Evolutionary conservation across 2,113 vertebrate species (phyloP), one percentile per base, ranked within the genome.

Genomic region (Mobula birostris): DNA sequence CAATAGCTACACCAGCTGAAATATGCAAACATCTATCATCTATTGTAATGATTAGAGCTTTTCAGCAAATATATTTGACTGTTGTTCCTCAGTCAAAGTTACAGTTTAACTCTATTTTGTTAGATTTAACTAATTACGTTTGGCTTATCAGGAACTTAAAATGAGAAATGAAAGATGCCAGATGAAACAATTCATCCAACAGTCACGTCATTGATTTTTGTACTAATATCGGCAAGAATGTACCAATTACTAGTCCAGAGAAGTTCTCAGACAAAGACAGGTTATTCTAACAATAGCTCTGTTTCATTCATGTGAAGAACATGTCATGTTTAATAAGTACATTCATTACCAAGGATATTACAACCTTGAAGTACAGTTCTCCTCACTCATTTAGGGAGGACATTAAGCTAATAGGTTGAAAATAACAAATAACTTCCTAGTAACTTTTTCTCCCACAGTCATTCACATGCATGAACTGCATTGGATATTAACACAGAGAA

Each of bases 131-230:
- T 32, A 72, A 76, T 29, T 29, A 56, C 29, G 91, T 76, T 74
- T 36, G 32, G 70, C 91, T 76, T 32, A 27, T 68, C 61, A 68
- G 24, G 91, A 48, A 93, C 36, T 27, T 72, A 56, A 74, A 74
- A 74, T 40, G 91, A 93, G 68, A 74, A 93, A 74, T 40, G 27
- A 93, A 93, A 93, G 91, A 11, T 93, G 70, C 68, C 68, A 93
- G 24, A 74, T 74, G 0, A 70, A 76, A 40, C 91, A 93, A 74
- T 93, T 40, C 70, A 74, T 76, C 36, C 40, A 74, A 27, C 68
- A 29, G 72, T 68, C 36, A 74, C 24, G 40, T 76, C 24, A 93
- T 93, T 93, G 68, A 93, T 93, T 74, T 93, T 74, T 74, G 24
- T 48, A 74, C 21, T 24, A 74, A 93, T 36, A n/a, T 24, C 27